Conservation (phyloP, 2,113 vertebrate genomes). For the Microcebus ravelobensis region DNA sequence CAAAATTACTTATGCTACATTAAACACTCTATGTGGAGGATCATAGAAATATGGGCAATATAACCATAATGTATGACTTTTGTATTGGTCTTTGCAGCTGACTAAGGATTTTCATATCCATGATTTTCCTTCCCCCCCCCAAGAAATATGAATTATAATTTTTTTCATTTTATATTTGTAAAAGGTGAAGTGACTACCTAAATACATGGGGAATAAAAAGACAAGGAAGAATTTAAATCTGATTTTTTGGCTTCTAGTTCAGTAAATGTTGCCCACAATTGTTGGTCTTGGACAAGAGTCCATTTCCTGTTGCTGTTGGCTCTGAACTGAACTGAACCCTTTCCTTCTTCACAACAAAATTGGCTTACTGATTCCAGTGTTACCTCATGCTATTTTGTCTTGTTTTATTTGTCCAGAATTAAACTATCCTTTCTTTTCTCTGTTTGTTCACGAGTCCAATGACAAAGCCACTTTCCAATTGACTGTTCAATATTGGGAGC, state of each 20-base stretch:
- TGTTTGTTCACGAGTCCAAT: neutral
- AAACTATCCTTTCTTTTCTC: neutral
- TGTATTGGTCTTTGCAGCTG: neutral
- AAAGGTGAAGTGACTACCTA: neutral
- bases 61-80: neutral
- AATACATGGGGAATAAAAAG: neutral
- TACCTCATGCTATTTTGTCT: neutral
- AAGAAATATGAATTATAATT: neutral
- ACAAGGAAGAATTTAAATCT: constrained; percentile 23
- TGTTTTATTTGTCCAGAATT: constrained; percentile 26
- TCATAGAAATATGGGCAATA: constrained; percentile 52
- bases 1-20: neutral
- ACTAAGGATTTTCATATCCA: neutral
- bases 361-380: neutral
- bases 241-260: neutral
- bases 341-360: neutral
- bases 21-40: neutral
- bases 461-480: neutral
- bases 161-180: neutral
- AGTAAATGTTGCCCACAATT: constrained; percentile 7
- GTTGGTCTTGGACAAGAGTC: neutral
- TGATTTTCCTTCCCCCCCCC: neutral
- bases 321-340: constrained; percentile 27
- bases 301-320: neutral
- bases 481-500: neutral